phyloP scores from a whole-genome alignment of 2,797 vertebrate genomes.

The Cirrhinus mrigala region DNA sequence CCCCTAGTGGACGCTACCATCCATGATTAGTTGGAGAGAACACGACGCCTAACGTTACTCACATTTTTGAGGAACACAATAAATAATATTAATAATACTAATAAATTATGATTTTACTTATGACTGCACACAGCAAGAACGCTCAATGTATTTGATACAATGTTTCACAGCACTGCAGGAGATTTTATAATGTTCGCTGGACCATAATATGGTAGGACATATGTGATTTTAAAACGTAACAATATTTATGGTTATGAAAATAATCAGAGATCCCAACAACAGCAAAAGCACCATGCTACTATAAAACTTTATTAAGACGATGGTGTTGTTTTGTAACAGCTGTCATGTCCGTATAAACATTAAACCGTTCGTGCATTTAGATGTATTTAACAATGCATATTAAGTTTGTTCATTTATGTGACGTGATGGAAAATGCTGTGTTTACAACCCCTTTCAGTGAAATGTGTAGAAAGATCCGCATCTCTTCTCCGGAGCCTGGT shows the following conservation, averaged over 20 bases:
- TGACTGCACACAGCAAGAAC: background rate
- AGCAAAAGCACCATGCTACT: background rate
- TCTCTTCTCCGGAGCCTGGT: conserved; percentile 58
- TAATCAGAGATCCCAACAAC: background rate
- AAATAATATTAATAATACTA: background rate
- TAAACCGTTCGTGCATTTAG: background rate
- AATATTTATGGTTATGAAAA: background rate
- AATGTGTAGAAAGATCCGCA: conserved; percentile 40
- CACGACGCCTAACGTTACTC: conserved; percentile 29
- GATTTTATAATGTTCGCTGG: conserved; percentile 31
- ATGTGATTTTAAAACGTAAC: conserved; percentile 8
- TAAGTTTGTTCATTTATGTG: background rate
- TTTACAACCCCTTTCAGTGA: conserved; percentile 29
- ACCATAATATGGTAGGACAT: conserved; percentile 57
- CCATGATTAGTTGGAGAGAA: background rate
- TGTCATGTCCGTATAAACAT: background rate
- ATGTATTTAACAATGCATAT: background rate
- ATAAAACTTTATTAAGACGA: background rate
- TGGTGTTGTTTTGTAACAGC: background rate
- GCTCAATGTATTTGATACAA: conserved; percentile 38
- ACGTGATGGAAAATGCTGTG: background rate
- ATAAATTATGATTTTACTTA: conserved; percentile 3
- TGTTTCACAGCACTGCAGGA: conserved; percentile 34
- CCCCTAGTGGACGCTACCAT: conserved; percentile 15
- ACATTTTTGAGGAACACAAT: conserved; percentile 19